These are phyloP conservation scores for Lycaena phlaeas DNA, from an alignment of 2,888 invertebrate genomes.

Conservation along the genomic window DNA sequence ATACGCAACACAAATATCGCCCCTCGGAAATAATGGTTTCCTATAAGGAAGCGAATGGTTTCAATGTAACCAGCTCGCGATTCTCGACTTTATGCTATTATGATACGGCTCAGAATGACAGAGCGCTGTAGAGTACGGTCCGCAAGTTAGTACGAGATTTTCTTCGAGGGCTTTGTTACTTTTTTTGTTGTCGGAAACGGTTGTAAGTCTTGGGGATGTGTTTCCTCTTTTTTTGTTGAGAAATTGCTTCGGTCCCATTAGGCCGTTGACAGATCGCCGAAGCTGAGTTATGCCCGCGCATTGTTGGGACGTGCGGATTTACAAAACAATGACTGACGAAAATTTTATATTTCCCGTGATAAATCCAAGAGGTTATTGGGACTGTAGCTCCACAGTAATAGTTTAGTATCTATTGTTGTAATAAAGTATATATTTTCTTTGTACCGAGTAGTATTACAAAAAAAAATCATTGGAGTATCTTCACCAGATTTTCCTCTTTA, in stretches of 20 bases:
- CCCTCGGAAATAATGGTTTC: constrained; percentile 71
- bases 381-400: too few species aligned
- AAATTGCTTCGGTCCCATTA: constrained; percentile 72
- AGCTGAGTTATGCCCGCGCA: constrained; percentile 57
- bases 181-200: constrained; percentile 62
- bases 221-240: constrained; percentile 67
- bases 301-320: constrained; percentile 30
- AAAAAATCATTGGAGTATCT: too few species aligned
- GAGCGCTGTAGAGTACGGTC: constrained; percentile 22
- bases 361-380: background rate
- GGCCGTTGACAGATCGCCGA: constrained; percentile 68
- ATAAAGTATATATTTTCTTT: too few species aligned
- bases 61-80: constrained; percentile 22
- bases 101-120: constrained; percentile 19
- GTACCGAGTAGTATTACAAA: too few species aligned
- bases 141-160: constrained; percentile 48
- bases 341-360: constrained; percentile 4
- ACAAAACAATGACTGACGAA: constrained; percentile 5
- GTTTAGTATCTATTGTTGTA: too few species aligned
- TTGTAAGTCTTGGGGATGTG: constrained; percentile 62
- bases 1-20: constrained; percentile 66
- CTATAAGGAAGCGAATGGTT: constrained; percentile 33
- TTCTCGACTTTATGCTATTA: constrained; percentile 7
- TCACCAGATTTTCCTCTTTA: too few species aligned
- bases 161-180: constrained; percentile 50